Evolutionary conservation across 2,888 invertebrate species (phyloP).

Genomic region (Koerneria pararmatus): DNA sequence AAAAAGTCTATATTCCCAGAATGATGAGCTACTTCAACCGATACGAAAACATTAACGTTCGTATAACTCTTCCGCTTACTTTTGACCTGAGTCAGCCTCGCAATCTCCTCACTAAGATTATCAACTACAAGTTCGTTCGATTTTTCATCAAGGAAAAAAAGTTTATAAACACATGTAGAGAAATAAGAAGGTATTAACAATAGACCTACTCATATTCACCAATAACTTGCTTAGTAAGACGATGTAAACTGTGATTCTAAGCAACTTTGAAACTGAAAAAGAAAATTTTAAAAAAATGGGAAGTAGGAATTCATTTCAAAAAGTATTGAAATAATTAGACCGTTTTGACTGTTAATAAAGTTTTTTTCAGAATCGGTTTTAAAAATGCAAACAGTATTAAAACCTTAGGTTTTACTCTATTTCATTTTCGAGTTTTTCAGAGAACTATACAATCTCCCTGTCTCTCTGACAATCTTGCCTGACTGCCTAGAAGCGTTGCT

Average conservation of each 20-base stretch:
- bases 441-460: conserved; percentile 57
- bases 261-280: too few relatives aligned
- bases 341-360: too few relatives aligned
- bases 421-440: too few relatives aligned
- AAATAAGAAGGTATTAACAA: neutral
- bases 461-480: conserved; percentile 56
- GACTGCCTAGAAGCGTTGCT: conserved; percentile 53
- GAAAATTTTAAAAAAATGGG: too few relatives aligned
- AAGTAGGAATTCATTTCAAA: too few relatives aligned
- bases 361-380: too few relatives aligned
- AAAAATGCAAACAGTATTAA: too few relatives aligned
- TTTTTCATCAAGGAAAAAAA: neutral
- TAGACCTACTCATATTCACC: neutral
- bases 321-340: too few relatives aligned
- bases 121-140: conserved; percentile 49
- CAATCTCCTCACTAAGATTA: conserved; percentile 53
- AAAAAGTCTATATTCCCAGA: neutral
- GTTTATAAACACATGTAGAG: neutral
- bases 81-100: conserved; percentile 49
- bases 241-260: too few relatives aligned
- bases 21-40: conserved; percentile 27
- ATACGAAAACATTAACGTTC: conserved; percentile 52
- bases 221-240: too few relatives aligned
- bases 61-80: conserved; percentile 55
- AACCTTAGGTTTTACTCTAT: too few relatives aligned